Evolutionary conservation across 2,888 invertebrate genomes (phyloP).

Genomic region (Pelosia muscerda): DNA sequence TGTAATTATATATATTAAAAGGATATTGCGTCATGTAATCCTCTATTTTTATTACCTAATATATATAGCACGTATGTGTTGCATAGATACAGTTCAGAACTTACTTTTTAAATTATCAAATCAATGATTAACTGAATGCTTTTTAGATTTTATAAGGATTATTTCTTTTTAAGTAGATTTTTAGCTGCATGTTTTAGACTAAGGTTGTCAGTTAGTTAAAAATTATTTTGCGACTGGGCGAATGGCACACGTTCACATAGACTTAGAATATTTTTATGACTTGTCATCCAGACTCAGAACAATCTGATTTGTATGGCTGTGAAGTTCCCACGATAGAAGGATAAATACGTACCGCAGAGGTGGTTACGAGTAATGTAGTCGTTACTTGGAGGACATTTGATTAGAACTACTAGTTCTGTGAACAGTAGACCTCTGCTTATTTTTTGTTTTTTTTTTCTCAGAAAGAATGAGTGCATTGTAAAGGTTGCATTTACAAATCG

Average conservation of each 20-base stretch:
- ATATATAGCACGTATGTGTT: background rate
- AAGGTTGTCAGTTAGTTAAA: background rate
- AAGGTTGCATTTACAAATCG: too few relatives aligned
- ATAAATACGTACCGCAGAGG: too few relatives aligned
- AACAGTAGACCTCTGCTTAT: too few relatives aligned
- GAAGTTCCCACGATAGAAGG: too few relatives aligned
- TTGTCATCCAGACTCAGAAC: too few relatives aligned
- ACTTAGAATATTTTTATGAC: background rate
- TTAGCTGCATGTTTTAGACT: background rate
- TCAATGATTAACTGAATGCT: background rate
- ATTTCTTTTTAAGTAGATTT: background rate
- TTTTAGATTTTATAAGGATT: background rate
- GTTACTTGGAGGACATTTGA: too few relatives aligned
- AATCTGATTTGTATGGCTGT: too few relatives aligned
- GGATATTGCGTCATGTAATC: slow-evolving; percentile 7
- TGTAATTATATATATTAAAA: slow-evolving; percentile 2
- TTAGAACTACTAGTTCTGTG: too few relatives aligned
- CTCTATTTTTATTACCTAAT: slow-evolving; percentile 9
- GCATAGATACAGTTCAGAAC: background rate
- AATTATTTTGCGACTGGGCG: too few relatives aligned
- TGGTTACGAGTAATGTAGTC: too few relatives aligned
- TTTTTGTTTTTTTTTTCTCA: too few relatives aligned
- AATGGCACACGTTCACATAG: background rate
- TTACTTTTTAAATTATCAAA: slow-evolving; percentile 7
- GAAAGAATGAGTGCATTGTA: too few relatives aligned